These are phyloP conservation scores for Drosophila miranda DNA, from an alignment of 1,140 invertebrate genomes.

Conservation along the genomic window DNA sequence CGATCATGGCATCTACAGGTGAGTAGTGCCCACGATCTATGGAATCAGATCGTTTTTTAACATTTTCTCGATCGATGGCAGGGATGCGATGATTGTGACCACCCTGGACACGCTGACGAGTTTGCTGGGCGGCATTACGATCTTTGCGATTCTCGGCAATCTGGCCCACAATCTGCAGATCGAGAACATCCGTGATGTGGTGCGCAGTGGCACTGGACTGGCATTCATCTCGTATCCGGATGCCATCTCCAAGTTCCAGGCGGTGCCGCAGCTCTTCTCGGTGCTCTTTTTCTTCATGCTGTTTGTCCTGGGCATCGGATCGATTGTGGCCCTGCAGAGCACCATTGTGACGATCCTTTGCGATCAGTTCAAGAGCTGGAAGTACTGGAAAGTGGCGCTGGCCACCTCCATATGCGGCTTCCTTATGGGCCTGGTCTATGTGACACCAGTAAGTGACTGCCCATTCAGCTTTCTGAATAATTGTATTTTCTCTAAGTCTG, in stretches of 20 bases:
- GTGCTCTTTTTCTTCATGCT: slow-evolving; percentile 96
- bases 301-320: slow-evolving; percentile 90
- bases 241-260: slow-evolving; percentile 91
- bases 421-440: slow-evolving; percentile 88
- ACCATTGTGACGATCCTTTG: slow-evolving; percentile 87
- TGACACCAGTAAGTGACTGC: slow-evolving; percentile 87
- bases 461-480: neutral
- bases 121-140: slow-evolving; percentile 90
- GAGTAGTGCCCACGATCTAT: slow-evolving; percentile 55
- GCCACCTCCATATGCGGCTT: slow-evolving; percentile 86
- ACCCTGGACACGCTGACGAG: slow-evolving; percentile 89
- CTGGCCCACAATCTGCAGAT: slow-evolving; percentile 85
- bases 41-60: neutral
- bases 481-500: neutral
- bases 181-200: slow-evolving; percentile 84
- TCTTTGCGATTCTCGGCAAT: slow-evolving; percentile 91
- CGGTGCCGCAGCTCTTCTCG: slow-evolving; percentile 89
- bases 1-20: slow-evolving; percentile 93
- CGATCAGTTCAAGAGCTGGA: slow-evolving; percentile 88
- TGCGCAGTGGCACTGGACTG: slow-evolving; percentile 87
- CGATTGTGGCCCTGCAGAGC: slow-evolving; percentile 87
- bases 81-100: slow-evolving; percentile 89
- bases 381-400: slow-evolving; percentile 86
- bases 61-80: slow-evolving; percentile 83
- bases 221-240: slow-evolving; percentile 95